Percentiles rank a stretch among this genome's conserved stretches.
Conservation (phyloP, 2,888 invertebrate genomes). For the Metellina segmentata region DNA sequence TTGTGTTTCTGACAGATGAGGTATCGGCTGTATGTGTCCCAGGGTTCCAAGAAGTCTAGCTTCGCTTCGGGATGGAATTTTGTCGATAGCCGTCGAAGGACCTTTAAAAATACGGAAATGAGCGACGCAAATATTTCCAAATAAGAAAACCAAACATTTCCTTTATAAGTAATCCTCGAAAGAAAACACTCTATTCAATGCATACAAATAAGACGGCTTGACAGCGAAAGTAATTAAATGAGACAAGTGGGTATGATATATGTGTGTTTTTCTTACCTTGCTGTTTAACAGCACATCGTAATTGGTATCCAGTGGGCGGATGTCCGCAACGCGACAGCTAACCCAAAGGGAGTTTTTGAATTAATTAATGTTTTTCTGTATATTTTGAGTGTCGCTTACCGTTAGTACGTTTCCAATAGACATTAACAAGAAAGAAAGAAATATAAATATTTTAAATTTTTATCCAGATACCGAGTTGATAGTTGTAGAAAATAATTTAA, state of each 20-base stretch:
- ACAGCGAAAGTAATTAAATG: neutral
- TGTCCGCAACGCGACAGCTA: neutral
- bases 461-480: too few species aligned
- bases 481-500: too few species aligned
- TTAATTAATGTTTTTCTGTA: neutral
- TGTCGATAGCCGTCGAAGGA: too few species aligned
- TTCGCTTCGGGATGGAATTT: too few species aligned
- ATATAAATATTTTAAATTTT: too few species aligned
- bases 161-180: neutral
- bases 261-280: neutral
- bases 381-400: neutral
- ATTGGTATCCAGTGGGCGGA: neutral
- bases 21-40: too few species aligned
- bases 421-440: too few species aligned
- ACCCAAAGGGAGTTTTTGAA: neutral
- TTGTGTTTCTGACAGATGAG: too few species aligned
- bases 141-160: neutral
- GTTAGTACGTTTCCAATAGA: neutral
- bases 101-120: too few species aligned
- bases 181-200: neutral
- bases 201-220: neutral
- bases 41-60: too few species aligned
- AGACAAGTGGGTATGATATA: neutral
- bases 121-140: too few species aligned
- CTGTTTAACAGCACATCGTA: neutral